These are phyloP conservation scores for Lepidonotus clava DNA, from an alignment of 2,888 invertebrate species.

Conservation along the genomic window DNA sequence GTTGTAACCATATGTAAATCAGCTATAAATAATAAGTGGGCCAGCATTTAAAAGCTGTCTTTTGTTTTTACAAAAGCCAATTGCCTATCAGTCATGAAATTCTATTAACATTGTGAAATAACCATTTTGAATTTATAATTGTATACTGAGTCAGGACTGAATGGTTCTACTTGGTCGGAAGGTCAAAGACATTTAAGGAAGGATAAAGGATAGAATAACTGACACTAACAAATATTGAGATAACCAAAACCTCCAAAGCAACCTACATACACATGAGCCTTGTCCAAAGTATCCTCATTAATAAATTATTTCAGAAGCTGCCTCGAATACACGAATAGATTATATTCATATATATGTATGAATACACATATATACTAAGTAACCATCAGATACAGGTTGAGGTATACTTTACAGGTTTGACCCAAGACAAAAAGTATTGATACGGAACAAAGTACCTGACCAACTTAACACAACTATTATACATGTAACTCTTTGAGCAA, in stretches of 20 bases:
- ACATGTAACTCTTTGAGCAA: conserved; percentile 13
- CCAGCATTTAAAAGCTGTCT: too few relatives aligned
- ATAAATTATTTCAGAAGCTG: not conserved
- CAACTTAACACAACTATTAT: not conserved
- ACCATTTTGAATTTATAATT: not conserved
- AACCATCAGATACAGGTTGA: not conserved
- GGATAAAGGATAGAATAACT: not conserved
- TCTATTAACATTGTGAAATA: too few relatives aligned
- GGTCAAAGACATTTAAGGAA: not conserved
- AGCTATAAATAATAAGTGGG: too few relatives aligned
- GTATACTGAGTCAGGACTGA: not conserved
- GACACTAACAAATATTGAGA: not conserved
- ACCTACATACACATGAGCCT: not conserved
- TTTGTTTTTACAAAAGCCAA: too few relatives aligned
- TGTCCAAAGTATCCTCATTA: not conserved
- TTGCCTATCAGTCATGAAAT: too few relatives aligned
- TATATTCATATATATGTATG: not conserved
- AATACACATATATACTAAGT: not conserved
- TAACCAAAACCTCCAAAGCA: too few relatives aligned
- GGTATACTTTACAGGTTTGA: conserved; percentile 3
- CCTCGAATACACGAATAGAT: not conserved
- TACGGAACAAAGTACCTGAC: not conserved
- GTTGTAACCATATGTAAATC: too few relatives aligned
- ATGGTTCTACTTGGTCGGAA: not conserved
- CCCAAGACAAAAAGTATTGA: not conserved